phyloP scores from a whole-genome alignment of 2,113 vertebrate genomes.

The Sceloporus tristichus region DNA sequence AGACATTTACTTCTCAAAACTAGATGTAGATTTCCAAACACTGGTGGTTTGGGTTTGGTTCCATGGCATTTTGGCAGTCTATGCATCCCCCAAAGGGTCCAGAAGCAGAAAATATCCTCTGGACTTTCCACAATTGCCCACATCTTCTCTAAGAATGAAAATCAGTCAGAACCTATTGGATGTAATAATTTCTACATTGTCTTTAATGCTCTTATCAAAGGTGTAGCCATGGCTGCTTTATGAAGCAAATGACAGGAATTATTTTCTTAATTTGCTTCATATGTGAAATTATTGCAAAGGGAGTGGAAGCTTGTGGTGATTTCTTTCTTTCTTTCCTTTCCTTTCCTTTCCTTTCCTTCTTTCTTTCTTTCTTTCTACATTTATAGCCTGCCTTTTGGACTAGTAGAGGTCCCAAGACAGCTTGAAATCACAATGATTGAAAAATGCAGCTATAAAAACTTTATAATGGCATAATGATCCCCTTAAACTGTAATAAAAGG shows the following conservation, averaged over 20 bases:
- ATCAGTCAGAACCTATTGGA: not conserved
- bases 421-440: not conserved
- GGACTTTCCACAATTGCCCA: no score
- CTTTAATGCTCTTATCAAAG: not conserved
- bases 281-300: not conserved
- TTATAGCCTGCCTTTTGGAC: not conserved
- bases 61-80: no score
- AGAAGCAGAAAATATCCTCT: no score
- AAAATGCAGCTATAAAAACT: conserved; percentile 5
- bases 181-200: no score
- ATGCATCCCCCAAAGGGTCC: no score
- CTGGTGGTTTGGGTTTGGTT: no score
- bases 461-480: conserved; percentile 5
- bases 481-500: conserved; percentile 6
- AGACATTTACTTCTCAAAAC: no score
- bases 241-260: not conserved
- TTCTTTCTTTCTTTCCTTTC: not conserved
- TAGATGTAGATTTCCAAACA: no score
- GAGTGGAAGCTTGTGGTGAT: not conserved
- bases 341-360: no score
- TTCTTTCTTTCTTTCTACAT: not conserved
- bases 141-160: no score
- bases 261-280: not conserved
- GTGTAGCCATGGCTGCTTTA: not conserved
- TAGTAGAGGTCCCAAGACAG: not conserved